Evolutionary conservation across 2,113 vertebrate genomes (phyloP).

Genomic region (Monopterus albus): DNA sequence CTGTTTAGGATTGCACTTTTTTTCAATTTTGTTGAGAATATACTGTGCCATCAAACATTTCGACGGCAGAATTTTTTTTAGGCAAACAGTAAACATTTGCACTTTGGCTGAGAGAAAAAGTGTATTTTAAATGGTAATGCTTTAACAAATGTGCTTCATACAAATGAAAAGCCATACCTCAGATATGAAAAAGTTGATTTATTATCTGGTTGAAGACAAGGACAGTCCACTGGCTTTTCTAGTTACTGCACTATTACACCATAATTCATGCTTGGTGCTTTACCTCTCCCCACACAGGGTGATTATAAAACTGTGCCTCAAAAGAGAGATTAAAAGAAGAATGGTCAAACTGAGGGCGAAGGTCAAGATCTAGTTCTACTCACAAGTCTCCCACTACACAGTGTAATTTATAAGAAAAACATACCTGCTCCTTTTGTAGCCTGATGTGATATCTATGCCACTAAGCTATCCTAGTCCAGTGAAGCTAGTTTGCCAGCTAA

Average conservation of each 20-base stretch:
- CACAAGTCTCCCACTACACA: neutral
- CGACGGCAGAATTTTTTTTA: neutral
- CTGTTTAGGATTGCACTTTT: conserved; percentile 8
- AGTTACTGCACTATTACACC: neutral
- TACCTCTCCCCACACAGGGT: too few species aligned
- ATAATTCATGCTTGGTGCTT: neutral
- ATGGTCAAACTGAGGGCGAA: neutral
- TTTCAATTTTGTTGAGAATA: neutral
- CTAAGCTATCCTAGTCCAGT: too few species aligned
- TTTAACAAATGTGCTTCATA: neutral
- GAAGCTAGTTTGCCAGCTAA: too few species aligned
- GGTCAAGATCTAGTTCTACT: too few species aligned
- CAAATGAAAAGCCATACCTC: neutral
- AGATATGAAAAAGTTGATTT: neutral
- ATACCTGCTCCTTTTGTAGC: too few species aligned
- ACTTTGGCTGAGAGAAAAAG: neutral
- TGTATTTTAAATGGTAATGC: neutral
- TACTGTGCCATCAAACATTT: neutral
- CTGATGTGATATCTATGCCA: too few species aligned
- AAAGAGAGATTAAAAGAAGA: too few species aligned
- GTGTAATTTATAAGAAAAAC: too few species aligned
- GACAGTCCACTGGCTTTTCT: neutral
- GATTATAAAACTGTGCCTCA: too few species aligned
- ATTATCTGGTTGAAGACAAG: neutral
- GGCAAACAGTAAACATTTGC: neutral